Conservation (phyloP, 2,888 invertebrate genomes). For the Eupeodes latifasciatus region DNA sequence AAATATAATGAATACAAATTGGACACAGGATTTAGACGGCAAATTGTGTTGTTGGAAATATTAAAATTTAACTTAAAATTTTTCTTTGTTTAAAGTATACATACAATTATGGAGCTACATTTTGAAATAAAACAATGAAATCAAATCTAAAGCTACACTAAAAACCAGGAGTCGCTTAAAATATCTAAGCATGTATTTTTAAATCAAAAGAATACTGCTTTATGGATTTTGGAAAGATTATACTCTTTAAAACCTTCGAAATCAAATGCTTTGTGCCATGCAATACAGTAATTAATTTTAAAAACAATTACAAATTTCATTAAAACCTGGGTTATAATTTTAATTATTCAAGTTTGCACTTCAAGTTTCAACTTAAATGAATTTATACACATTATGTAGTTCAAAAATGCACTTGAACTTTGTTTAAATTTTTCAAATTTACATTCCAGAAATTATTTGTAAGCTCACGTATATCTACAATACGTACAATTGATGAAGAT, state of each 20-base stretch:
- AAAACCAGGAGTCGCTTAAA: no score
- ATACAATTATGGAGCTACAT: no score
- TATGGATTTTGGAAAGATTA: neutral
- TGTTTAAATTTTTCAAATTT: neutral
- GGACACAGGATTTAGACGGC: no score
- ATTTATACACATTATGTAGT: neutral
- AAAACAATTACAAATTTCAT: neutral
- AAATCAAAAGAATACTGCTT: no score
- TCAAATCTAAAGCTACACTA: no score
- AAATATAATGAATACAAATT: no score
- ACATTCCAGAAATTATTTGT: neutral
- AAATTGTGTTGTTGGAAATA: no score
- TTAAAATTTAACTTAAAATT: no score
- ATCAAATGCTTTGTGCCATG: neutral
- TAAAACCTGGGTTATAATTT: no score
- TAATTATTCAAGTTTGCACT: neutral
- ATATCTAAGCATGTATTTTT: neutral
- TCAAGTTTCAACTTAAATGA: neutral
- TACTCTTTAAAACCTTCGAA: neutral
- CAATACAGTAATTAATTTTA: neutral
- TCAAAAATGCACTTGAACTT: neutral
- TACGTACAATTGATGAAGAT: neutral
- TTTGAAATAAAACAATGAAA: no score
- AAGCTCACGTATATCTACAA: neutral
- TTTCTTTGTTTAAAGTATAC: no score